A percentile compares a stretch with the other conserved stretches of the same genome.
Conservation (phyloP, 2,797 vertebrate genomes). For the Hydrolagus colliei region DNA sequence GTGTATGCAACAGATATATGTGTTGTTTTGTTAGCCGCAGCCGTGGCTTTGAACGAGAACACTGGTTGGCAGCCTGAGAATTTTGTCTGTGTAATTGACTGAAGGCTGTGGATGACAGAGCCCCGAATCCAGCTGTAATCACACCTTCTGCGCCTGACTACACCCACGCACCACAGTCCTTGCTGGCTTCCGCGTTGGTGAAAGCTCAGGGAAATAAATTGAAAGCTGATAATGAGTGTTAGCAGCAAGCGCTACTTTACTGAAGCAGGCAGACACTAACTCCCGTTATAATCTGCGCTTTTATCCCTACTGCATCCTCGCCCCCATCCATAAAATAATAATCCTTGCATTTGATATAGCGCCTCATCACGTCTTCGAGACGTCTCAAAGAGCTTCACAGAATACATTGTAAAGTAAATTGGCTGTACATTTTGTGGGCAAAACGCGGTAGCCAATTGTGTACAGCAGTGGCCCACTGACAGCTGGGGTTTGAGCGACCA, state of each 20-base stretch:
- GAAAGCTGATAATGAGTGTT: conserved; percentile 12
- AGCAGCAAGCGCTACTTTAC: not conserved
- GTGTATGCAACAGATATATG: too few species aligned
- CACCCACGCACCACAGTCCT: not conserved
- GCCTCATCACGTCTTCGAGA: too few species aligned
- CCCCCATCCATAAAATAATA: too few species aligned
- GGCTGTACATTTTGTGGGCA: too few species aligned
- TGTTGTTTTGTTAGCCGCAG: not conserved
- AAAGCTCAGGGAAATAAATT: conserved; percentile 13
- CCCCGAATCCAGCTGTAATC: conserved; percentile 3
- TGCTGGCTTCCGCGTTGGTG: not conserved
- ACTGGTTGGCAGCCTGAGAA: not conserved
- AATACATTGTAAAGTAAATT: too few species aligned
- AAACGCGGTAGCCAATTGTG: too few species aligned
- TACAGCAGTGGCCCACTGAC: too few species aligned
- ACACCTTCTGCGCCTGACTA: not conserved
- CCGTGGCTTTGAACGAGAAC: not conserved
- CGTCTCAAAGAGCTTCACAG: too few species aligned
- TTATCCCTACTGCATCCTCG: too few species aligned
- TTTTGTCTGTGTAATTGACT: not conserved
- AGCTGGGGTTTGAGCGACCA: too few species aligned
- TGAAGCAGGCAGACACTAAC: not conserved
- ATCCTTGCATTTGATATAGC: too few species aligned
- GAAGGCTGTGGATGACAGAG: conserved; percentile 14
- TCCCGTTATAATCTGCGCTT: not conserved